phyloP scores from a whole-genome alignment of 2,113 vertebrate genomes.

The Himantopus leucocephalus region DNA sequence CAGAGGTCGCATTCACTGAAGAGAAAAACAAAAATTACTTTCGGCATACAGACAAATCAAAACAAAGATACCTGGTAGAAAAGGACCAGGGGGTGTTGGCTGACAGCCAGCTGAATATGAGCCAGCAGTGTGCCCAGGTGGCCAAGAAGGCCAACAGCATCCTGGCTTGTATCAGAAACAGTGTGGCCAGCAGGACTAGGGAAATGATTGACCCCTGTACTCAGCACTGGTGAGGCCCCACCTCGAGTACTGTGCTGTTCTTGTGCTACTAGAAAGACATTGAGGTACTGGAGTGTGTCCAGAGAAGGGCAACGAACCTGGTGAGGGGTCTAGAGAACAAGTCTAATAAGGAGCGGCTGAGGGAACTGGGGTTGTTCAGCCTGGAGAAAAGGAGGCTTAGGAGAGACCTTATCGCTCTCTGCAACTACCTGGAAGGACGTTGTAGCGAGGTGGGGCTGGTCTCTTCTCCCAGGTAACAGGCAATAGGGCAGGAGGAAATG shows the following conservation, averaged over 20 bases:
- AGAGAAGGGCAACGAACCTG: not conserved
- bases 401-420: not conserved
- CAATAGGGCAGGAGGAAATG: not conserved
- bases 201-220: not conserved
- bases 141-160: not conserved
- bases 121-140: not conserved
- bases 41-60: not conserved
- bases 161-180: not conserved
- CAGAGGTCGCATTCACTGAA: slow-evolving; percentile 70
- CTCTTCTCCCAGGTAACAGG: not conserved
- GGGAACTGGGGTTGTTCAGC: not conserved
- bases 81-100: not conserved
- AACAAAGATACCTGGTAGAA: not conserved
- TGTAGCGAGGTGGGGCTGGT: not conserved
- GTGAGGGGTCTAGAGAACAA: not conserved
- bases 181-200: not conserved
- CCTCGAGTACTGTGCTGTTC: not conserved
- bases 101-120: not conserved
- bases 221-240: not conserved
- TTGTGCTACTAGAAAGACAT: not conserved
- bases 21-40: not conserved
- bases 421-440: not conserved
- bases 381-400: not conserved
- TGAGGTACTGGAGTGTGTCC: not conserved
- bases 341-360: not conserved